phyloP scores from a whole-genome alignment of 2,113 vertebrate species.

The Haliaeetus leucogaster region DNA sequence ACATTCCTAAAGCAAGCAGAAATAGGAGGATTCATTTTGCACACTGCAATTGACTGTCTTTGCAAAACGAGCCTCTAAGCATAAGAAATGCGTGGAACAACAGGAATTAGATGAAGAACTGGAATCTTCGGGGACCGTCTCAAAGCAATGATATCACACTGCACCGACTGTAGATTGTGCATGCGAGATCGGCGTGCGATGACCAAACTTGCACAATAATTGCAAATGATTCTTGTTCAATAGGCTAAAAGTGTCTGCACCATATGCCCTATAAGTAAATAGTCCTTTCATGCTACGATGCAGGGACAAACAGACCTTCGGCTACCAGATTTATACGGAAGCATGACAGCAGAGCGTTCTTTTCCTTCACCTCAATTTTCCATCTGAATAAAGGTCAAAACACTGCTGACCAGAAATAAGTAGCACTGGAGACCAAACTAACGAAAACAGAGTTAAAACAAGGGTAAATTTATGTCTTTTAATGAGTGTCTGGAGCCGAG shows the following conservation, averaged over 20 bases:
- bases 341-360: background rate
- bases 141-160: background rate
- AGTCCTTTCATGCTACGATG: background rate
- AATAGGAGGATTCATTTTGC: background rate
- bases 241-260: background rate
- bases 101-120: background rate
- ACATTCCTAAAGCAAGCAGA: constrained; percentile 16
- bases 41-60: background rate
- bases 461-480: constrained; percentile 4
- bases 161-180: background rate
- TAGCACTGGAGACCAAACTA: background rate
- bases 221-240: background rate
- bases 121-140: background rate
- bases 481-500: background rate
- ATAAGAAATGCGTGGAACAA: background rate
- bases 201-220: background rate
- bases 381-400: constrained; percentile 24
- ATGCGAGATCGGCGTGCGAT: background rate
- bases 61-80: background rate
- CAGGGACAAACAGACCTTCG: background rate
- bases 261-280: background rate
- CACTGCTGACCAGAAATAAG: constrained; percentile 7
- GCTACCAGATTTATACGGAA: background rate
- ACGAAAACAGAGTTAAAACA: constrained; percentile 39
- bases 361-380: constrained; percentile 28